Percentiles rank a stretch among this genome's conserved stretches.
Conservation (phyloP, 2,113 vertebrate species). For the Spilogale gracilis region DNA sequence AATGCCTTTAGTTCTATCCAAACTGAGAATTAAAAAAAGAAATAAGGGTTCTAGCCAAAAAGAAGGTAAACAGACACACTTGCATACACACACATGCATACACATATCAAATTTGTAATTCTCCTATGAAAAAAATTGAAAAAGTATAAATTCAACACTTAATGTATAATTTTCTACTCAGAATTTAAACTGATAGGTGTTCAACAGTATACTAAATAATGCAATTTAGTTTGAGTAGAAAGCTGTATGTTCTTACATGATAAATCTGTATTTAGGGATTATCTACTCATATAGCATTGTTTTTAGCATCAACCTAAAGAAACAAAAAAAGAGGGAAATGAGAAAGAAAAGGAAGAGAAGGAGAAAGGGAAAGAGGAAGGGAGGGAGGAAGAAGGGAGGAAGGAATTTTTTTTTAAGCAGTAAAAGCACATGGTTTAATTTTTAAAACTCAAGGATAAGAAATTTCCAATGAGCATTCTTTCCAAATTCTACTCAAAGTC, state of each 20-base stretch:
- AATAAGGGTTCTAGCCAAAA: not conserved
- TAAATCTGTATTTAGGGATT: not conserved
- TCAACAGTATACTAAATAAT: not conserved
- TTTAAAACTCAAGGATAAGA: not conserved
- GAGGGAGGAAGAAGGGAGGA: not conserved
- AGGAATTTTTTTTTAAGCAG: not conserved
- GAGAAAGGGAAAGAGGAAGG: too few relatives aligned
- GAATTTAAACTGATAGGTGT: not conserved
- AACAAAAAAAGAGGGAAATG: not conserved
- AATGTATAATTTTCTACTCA: not conserved
- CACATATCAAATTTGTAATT: not conserved
- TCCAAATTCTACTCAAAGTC: not conserved
- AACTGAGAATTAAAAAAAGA: not conserved
- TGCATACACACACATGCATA: not conserved
- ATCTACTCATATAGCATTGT: not conserved
- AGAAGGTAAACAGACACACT: not conserved
- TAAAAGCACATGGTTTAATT: not conserved
- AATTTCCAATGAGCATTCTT: not conserved
- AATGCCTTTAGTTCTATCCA: not conserved
- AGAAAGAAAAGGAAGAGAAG: not conserved
- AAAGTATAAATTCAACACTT: not conserved
- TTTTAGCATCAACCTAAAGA: not conserved
- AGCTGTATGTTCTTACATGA: not conserved
- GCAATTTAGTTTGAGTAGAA: slow-evolving; percentile 5
- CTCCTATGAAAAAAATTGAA: not conserved